phyloP scores from a whole-genome alignment of 2,888 invertebrate species.

The Amiota minor region DNA sequence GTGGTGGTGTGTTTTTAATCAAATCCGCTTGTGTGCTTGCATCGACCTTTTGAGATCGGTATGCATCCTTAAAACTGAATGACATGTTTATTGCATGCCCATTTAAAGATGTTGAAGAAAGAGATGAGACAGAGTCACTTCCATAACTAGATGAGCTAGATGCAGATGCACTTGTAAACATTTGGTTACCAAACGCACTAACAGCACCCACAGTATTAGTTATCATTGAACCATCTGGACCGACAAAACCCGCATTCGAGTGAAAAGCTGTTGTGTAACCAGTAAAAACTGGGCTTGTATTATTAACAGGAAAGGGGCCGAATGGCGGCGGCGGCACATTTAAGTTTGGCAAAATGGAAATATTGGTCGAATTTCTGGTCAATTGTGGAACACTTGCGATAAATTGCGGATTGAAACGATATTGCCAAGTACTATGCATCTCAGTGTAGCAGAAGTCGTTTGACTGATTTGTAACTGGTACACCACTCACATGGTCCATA shows the following conservation, averaged over 20 bases:
- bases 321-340: slow-evolving; percentile 24
- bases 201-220: slow-evolving; percentile 14
- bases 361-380: background rate
- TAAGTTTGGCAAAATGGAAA: background rate
- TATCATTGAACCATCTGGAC: background rate
- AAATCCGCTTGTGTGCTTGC: slow-evolving; percentile 49
- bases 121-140: background rate
- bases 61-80: slow-evolving; percentile 54
- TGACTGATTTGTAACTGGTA: slow-evolving; percentile 1
- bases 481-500: slow-evolving; percentile 12
- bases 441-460: slow-evolving; percentile 22
- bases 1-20: slow-evolving; percentile 34
- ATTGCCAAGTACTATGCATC: slow-evolving; percentile 23
- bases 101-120: slow-evolving; percentile 23
- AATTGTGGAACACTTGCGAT: background rate
- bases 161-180: background rate
- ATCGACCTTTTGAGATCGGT: slow-evolving; percentile 43
- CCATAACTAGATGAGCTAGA: slow-evolving; percentile 39
- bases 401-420: background rate
- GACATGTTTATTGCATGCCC: slow-evolving; percentile 37
- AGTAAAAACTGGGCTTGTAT: background rate
- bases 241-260: slow-evolving; percentile 14
- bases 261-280: slow-evolving; percentile 14
- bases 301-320: slow-evolving; percentile 1
- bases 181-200: slow-evolving; percentile 5